Conservation (phyloP, 2,797 vertebrate species). For the Coilia nasus region DNA sequence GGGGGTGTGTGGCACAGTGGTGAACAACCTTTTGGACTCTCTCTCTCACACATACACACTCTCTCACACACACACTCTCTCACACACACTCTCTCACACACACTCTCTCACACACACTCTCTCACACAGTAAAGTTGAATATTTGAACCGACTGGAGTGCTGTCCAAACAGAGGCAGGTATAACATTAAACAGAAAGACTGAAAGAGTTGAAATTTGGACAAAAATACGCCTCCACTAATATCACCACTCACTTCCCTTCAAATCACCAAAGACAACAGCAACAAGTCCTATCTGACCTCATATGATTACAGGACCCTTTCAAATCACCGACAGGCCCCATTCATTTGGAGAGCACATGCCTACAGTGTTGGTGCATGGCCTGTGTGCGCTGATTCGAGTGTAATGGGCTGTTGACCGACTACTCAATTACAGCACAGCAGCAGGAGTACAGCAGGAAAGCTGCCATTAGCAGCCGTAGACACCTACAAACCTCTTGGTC, state of each 20-base stretch:
- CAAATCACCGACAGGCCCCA: not conserved
- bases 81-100: not conserved
- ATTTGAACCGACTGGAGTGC: constrained; percentile 28
- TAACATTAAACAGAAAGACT: not conserved
- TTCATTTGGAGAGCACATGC: not conserved
- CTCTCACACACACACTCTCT: not conserved
- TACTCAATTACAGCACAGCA: not conserved
- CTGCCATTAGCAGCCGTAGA: not conserved
- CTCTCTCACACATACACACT: constrained; percentile 15
- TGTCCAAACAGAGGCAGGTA: not conserved
- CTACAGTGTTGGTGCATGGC: not conserved
- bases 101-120: no score
- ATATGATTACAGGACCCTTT: not conserved
- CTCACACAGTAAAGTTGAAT: constrained; percentile 36
- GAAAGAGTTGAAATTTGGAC: not conserved
- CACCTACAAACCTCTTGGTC: not conserved
- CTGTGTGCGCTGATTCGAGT: not conserved
- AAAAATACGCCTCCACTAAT: not conserved
- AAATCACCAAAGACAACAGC: not conserved
- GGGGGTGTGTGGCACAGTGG: constrained; percentile 44
- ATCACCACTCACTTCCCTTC: not conserved
- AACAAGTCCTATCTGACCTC: not conserved
- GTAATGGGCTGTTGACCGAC: not conserved
- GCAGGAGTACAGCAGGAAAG: not conserved
- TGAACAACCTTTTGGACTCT: constrained; percentile 44